phyloP scores from a whole-genome alignment of 2,888 invertebrate genomes.

The Ptychoptera contaminata region DNA sequence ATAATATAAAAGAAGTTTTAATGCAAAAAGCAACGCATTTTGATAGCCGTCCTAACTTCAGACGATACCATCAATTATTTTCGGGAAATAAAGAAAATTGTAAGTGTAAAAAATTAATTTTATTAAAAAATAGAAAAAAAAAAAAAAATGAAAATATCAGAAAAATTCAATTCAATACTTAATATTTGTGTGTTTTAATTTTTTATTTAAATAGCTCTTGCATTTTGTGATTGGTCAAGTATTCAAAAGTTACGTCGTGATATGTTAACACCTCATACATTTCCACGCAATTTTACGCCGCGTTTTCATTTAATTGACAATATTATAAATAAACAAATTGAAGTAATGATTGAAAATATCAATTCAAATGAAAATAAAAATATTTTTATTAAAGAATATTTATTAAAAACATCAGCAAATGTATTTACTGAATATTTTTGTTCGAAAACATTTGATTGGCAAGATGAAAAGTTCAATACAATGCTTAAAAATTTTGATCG shows the following conservation, averaged over 20 bases:
- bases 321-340: constrained; percentile 32
- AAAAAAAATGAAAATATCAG: no score
- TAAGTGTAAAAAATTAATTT: constrained; percentile 32
- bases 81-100: constrained; percentile 49
- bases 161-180: constrained; percentile 1
- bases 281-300: constrained; percentile 39
- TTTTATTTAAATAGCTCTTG: constrained; percentile 34
- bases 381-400: constrained; percentile 30
- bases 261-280: constrained; percentile 39
- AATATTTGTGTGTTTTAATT: not conserved
- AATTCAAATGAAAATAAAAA: constrained; percentile 7
- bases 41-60: constrained; percentile 46
- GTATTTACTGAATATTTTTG: constrained; percentile 46
- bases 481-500: constrained; percentile 42
- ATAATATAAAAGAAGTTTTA: constrained; percentile 40
- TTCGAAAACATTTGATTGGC: constrained; percentile 26
- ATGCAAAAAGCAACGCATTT: constrained; percentile 42
- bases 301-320: constrained; percentile 35
- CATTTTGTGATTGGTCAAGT: constrained; percentile 53
- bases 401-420: constrained; percentile 39
- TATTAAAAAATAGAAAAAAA: no score
- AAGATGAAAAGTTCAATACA: constrained; percentile 28
- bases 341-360: constrained; percentile 21
- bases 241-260: constrained; percentile 43
- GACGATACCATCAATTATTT: constrained; percentile 44